These are phyloP conservation scores for Dipodomys merriami DNA, from an alignment of 2,113 vertebrate species.

Conservation along the genomic window DNA sequence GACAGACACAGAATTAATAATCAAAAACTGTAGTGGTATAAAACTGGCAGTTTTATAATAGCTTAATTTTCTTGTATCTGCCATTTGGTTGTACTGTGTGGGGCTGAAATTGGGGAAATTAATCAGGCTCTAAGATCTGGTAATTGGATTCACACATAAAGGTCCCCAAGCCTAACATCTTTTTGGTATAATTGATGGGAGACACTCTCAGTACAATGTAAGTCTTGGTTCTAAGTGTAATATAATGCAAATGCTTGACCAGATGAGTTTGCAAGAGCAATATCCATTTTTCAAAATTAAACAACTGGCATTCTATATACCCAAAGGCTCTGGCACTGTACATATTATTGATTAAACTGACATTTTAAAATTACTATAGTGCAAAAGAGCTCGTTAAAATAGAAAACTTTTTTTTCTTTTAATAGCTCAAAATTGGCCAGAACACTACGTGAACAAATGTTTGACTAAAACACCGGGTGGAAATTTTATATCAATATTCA, in stretches of 20 bases:
- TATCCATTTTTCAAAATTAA: conserved; percentile 77
- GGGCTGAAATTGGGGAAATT: conserved; percentile 44
- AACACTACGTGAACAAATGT: conserved; percentile 19
- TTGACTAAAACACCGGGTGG: conserved; percentile 19
- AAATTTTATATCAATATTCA: conserved; percentile 49
- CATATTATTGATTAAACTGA: conserved; percentile 72
- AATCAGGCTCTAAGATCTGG: conserved; percentile 39
- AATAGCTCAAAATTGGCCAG: conserved; percentile 41
- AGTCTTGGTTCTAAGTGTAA: conserved; percentile 58
- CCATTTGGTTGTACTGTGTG: neutral
- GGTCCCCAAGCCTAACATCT: conserved; percentile 2
- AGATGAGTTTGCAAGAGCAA: conserved; percentile 67
- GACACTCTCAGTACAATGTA: conserved; percentile 35
- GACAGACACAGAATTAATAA: neutral
- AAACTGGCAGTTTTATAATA: conserved; percentile 10
- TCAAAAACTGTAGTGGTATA: neutral
- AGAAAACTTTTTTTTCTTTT: conserved; percentile 58
- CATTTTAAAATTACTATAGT: conserved; percentile 73
- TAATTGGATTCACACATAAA: conserved; percentile 53
- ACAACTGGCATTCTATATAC: conserved; percentile 74
- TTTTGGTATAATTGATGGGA: conserved; percentile 59
- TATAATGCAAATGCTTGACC: conserved; percentile 71
- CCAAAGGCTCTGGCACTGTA: conserved; percentile 55
- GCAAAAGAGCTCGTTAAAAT: conserved; percentile 69
- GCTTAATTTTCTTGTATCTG: conserved; percentile 45